phyloP scores from a whole-genome alignment of 2,113 vertebrate species.

The Colius striatus region DNA sequence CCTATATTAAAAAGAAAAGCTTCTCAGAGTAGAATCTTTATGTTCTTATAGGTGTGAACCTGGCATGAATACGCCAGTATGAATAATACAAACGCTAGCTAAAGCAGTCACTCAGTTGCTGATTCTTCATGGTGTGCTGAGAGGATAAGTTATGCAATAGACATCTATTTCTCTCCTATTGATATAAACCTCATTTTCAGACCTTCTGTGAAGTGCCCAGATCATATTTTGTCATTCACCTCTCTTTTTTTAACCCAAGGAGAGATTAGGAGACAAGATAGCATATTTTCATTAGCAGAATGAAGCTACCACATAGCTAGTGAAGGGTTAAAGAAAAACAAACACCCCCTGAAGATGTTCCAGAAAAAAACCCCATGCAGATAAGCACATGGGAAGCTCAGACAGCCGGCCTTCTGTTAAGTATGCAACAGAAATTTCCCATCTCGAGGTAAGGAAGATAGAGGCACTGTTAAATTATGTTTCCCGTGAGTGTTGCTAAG shows the following conservation, averaged over 20 bases:
- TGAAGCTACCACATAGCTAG: not conserved
- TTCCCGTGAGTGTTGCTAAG: slow-evolving; percentile 69
- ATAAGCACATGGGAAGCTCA: slow-evolving; percentile 63
- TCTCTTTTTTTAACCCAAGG: not conserved
- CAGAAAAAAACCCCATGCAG: not conserved
- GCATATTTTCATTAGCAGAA: not conserved
- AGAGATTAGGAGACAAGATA: not conserved
- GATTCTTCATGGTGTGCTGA: accelerated
- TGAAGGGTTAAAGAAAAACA: slow-evolving; percentile 66
- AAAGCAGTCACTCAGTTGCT: not conserved
- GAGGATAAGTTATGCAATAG: not conserved
- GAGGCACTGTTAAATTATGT: slow-evolving; percentile 69
- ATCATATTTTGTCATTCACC: not conserved
- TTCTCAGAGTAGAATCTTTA: not conserved
- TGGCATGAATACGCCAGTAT: not conserved
- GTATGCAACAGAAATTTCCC: slow-evolving; percentile 63
- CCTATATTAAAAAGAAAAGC: not conserved
- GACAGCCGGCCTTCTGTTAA: slow-evolving; percentile 54
- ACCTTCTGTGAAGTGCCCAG: accelerated
- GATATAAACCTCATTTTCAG: not conserved
- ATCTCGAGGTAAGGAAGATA: slow-evolving; percentile 60
- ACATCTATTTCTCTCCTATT: not conserved
- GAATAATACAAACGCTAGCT: not conserved
- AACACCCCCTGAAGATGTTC: slow-evolving; percentile 34
- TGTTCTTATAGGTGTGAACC: not conserved